phyloP scores from a whole-genome alignment of 2,888 invertebrate species.

The Mimas tiliae region DNA sequence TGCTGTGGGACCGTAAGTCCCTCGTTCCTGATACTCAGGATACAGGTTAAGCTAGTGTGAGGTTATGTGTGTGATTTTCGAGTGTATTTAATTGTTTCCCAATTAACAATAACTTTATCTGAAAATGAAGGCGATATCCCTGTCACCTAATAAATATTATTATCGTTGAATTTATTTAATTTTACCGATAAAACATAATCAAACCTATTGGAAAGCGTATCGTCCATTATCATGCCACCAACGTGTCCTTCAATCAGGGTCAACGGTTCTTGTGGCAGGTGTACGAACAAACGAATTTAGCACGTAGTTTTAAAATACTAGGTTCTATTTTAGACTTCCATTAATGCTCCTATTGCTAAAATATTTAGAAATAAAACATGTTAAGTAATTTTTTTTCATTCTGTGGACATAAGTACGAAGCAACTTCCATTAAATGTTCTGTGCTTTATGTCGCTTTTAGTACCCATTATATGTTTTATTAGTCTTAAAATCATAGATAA shows the following conservation, averaged over 20 bases:
- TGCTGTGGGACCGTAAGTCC: too few relatives aligned
- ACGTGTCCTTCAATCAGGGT: conserved; percentile 17
- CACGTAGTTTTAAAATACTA: neutral
- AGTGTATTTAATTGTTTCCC: neutral
- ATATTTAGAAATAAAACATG: neutral
- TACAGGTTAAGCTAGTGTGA: too few relatives aligned
- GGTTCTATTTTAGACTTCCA: neutral
- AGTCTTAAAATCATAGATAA: too few relatives aligned
- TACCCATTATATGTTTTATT: too few relatives aligned
- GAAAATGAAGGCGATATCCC: neutral
- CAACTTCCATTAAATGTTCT: too few relatives aligned
- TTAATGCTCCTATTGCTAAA: neutral
- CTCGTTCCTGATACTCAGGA: too few relatives aligned
- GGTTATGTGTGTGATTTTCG: too few relatives aligned
- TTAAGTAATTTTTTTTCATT: neutral
- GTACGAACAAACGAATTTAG: neutral
- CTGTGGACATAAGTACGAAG: neutral
- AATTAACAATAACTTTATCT: neutral
- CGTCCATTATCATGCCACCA: conserved; percentile 8
- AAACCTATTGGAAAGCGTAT: conserved; percentile 21
- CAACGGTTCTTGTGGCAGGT: neutral
- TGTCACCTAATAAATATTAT: neutral
- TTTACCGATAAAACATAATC: neutral
- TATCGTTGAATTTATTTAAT: neutral
- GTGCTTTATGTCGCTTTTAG: too few relatives aligned